These are phyloP conservation scores for Deroptyus accipitrinus DNA, from an alignment of 2,113 vertebrate genomes.

Conservation along the genomic window DNA sequence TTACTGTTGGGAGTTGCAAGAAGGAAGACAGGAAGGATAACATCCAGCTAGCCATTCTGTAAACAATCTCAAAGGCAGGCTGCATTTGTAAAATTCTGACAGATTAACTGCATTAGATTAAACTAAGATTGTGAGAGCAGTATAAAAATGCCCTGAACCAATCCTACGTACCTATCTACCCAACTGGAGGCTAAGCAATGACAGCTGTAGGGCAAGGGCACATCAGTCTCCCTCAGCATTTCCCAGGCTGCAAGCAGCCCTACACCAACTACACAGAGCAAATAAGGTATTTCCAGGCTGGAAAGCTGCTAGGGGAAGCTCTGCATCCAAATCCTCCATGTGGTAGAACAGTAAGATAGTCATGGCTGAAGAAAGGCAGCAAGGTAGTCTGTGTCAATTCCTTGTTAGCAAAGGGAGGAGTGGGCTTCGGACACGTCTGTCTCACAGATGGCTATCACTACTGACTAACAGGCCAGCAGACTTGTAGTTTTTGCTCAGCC, in stretches of 20 bases:
- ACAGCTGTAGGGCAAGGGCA: slow-evolving; percentile 10
- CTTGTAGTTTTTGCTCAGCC: background rate
- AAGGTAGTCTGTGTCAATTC: background rate
- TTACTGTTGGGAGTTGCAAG: slow-evolving; percentile 35
- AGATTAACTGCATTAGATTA: background rate
- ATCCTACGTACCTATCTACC: background rate
- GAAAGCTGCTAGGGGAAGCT: background rate
- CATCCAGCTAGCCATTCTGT: background rate
- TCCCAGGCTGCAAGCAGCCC: background rate
- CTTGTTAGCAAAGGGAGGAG: background rate
- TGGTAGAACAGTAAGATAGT: background rate
- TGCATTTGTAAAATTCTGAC: background rate
- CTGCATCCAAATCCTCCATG: background rate
- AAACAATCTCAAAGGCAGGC: background rate
- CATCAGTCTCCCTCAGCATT: background rate
- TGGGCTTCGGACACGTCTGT: background rate
- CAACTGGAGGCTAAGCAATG: background rate
- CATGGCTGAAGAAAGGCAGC: background rate
- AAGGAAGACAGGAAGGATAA: slow-evolving; percentile 24
- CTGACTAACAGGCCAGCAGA: background rate
- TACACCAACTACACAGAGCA: background rate
- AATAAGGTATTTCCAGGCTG: background rate
- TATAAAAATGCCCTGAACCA: background rate
- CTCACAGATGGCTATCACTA: background rate
- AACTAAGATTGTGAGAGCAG: background rate